Evolutionary conservation across 2,113 vertebrate species (phyloP).

Genomic region (Hipposideros armiger): DNA sequence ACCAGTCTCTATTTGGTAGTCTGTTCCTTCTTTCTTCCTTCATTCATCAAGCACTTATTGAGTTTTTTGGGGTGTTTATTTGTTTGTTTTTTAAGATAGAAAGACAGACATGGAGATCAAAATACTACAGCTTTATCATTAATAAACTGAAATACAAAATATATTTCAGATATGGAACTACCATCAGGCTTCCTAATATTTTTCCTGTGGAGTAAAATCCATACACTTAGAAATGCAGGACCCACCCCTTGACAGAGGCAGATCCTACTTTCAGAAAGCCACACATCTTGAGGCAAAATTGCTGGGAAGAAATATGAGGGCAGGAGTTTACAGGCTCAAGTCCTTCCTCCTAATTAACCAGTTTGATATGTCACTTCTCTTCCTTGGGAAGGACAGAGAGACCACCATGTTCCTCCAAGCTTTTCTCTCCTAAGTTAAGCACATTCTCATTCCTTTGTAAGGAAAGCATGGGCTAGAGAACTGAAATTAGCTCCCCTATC

Average conservation of each 20-base stretch:
- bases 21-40: neutral
- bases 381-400: neutral
- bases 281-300: neutral
- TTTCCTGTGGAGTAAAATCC: constrained; percentile 7
- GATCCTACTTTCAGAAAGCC: neutral
- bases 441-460: neutral
- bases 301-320: neutral
- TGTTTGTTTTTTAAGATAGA: neutral
- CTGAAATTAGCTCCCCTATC: neutral
- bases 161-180: neutral
- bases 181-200: neutral
- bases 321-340: neutral
- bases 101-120: neutral
- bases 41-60: neutral
- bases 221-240: neutral
- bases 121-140: neutral
- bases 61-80: neutral
- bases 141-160: neutral
- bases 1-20: neutral
- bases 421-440: neutral
- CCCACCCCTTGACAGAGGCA: neutral
- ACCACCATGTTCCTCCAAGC: fast-evolving
- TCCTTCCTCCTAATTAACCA: neutral
- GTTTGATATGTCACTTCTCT: neutral
- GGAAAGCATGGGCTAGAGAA: neutral